Evolutionary conservation across 1,140 invertebrate genomes (phyloP), one percentile per base, ranked within the genome.

Genomic region (Megathymus violae): DNA sequence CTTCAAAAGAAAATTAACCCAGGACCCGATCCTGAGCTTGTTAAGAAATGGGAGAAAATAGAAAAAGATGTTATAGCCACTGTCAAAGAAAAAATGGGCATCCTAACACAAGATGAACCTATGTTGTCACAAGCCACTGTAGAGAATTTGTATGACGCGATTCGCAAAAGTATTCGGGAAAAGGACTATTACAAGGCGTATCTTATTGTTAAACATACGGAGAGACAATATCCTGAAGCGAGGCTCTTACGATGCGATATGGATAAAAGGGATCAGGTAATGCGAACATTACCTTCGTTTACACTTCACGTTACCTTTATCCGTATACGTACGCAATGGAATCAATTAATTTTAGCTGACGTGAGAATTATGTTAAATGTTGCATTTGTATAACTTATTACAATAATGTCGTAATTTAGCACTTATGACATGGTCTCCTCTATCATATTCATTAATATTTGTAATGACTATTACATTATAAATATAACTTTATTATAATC

Each of bases 1-100:
- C 70, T 95, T 5, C 91, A 93, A 52, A 91, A 92, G 43, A 88
- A 92, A 62, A 61, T 94, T 6, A 93, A 90, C 60, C 83, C 88
- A 4, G 76, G 76, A 5, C 85, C 89, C 0, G 87, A 91, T 59
- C 75, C 82, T 4, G 80, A 80, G 31, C 69, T 91, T 0, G 69
- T 86, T 0, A 88, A 88, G 50, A 80, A 84, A 62, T 92, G 90
- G 90, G 85, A 90, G 3, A 78, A 84, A 72, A 88, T 92, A 6
- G 80, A 91, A 52, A 67, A 76, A 17, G 76, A 90, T 47, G 73
- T 92, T 0, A 58, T 85, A 3, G 65, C 67, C 14, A 78, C 74
- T 0, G 88, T 92, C 10, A 84, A 88, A 40, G 80, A 88, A 16
- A 88, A 89, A 50, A 82, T 92, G 66, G 80, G 90, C 59, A 65